Percentiles rank a stretch among this genome's conserved stretches.
Evolutionary conservation across 2,888 invertebrate species (phyloP).

Genomic region (Allolobophora icterica): DNA sequence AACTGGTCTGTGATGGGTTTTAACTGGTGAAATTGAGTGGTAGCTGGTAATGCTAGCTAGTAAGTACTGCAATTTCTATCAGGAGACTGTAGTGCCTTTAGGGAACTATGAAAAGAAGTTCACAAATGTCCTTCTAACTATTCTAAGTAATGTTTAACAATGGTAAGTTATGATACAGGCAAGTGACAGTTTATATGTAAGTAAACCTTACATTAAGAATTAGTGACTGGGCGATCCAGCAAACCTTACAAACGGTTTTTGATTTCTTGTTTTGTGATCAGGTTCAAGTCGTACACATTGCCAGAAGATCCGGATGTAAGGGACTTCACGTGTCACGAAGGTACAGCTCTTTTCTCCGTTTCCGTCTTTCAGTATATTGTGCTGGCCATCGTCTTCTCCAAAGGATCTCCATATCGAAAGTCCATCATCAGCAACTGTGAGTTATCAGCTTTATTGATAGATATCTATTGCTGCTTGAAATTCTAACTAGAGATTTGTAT

Average conservation of each 20-base stretch:
- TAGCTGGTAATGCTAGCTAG: too few species aligned
- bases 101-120: too few species aligned
- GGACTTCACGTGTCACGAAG: conserved; percentile 76
- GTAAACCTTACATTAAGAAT: background rate
- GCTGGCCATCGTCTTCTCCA: conserved; percentile 85
- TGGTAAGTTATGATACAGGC: too few species aligned
- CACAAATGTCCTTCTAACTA: too few species aligned
- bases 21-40: too few species aligned
- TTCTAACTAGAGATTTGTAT: conserved; percentile 59
- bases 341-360: conserved; percentile 83
- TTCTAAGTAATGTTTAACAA: too few species aligned
- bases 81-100: too few species aligned
- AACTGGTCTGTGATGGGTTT: too few species aligned
- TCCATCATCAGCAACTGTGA: conserved; percentile 75
- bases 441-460: conserved; percentile 65
- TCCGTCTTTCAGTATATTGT: conserved; percentile 91
- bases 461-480: conserved; percentile 70
- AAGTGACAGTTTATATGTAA: too few species aligned
- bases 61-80: too few species aligned
- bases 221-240: background rate
- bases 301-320: conserved; percentile 48
- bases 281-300: conserved; percentile 44
- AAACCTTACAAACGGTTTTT: too few species aligned
- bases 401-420: conserved; percentile 86
- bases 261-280: conserved; percentile 21